phyloP scores from a whole-genome alignment of 1,140 invertebrate genomes.

The Asobara japonica region DNA sequence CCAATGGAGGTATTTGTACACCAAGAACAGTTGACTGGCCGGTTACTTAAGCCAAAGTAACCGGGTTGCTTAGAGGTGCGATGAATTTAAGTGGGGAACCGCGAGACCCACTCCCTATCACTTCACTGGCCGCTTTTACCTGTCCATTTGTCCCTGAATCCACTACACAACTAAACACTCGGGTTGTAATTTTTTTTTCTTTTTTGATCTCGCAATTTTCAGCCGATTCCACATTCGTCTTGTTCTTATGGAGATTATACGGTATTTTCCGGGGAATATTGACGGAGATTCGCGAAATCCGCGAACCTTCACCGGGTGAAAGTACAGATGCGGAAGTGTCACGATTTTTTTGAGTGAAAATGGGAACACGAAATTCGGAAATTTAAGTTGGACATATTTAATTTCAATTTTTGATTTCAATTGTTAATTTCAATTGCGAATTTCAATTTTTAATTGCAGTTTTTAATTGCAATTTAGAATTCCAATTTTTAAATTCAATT shows the following conservation, averaged over 20 bases:
- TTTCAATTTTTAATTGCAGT: no score
- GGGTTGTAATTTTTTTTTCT: neutral
- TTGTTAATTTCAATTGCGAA: no score
- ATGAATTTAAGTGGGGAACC: constrained; percentile 51
- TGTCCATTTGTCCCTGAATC: constrained; percentile 26
- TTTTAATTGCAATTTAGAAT: no score
- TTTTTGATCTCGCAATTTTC: neutral
- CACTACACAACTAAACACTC: neutral
- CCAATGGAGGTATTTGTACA: constrained; percentile 2
- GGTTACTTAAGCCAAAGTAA: constrained; percentile 49
- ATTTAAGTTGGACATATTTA: neutral
- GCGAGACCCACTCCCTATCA: neutral
- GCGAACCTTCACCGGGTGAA: neutral
- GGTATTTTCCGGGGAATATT: neutral
- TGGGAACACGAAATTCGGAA: neutral
- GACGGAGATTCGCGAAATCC: neutral
- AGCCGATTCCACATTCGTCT: neutral
- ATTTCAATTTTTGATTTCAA: no score
- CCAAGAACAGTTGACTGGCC: constrained; percentile 38
- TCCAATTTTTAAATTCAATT: no score
- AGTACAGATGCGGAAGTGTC: neutral
- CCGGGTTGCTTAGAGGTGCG: constrained; percentile 41
- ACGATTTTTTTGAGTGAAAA: neutral
- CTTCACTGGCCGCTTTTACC: constrained; percentile 24
- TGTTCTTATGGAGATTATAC: neutral